A percentile compares a stretch with the other conserved stretches of the same genome.
These are phyloP conservation scores for Dichetophora obliterata DNA, from an alignment of 2,888 invertebrate genomes.

Conservation along the genomic window DNA sequence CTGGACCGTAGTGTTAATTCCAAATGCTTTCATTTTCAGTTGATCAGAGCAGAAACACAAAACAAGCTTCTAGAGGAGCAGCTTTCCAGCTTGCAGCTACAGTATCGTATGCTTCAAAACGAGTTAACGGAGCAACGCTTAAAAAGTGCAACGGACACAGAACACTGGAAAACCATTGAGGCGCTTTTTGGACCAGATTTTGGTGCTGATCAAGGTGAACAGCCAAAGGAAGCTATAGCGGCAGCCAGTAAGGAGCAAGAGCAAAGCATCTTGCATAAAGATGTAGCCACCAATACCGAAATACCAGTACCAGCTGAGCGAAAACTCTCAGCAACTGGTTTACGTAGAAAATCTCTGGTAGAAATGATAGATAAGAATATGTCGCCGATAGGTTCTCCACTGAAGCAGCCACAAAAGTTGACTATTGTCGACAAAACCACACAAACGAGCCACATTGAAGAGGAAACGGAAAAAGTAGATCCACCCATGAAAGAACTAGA, in stretches of 20 bases:
- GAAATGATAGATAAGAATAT: constrained; percentile 59
- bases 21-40: constrained; percentile 46
- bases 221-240: neutral
- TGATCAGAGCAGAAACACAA: constrained; percentile 66
- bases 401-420: constrained; percentile 28
- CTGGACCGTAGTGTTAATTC: neutral
- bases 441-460: neutral
- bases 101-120: constrained; percentile 56
- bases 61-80: constrained; percentile 62
- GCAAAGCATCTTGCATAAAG: constrained; percentile 16
- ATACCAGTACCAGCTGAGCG: constrained; percentile 55
- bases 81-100: constrained; percentile 55
- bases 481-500: neutral
- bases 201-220: too few relatives aligned
- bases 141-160: constrained; percentile 59
- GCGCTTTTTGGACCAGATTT: constrained; percentile 55
- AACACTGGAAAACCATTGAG: constrained; percentile 68
- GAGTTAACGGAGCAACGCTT: constrained; percentile 61
- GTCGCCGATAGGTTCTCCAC: constrained; percentile 63
- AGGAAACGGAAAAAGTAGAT: neutral
- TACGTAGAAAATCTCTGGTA: constrained; percentile 36
- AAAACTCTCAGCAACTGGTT: constrained; percentile 42
- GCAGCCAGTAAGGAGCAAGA: neutral
- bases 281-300: constrained; percentile 61
- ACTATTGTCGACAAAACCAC: neutral